These are phyloP conservation scores for Whitmania pigra DNA, from an alignment of 1,140 invertebrate species.

Conservation along the genomic window DNA sequence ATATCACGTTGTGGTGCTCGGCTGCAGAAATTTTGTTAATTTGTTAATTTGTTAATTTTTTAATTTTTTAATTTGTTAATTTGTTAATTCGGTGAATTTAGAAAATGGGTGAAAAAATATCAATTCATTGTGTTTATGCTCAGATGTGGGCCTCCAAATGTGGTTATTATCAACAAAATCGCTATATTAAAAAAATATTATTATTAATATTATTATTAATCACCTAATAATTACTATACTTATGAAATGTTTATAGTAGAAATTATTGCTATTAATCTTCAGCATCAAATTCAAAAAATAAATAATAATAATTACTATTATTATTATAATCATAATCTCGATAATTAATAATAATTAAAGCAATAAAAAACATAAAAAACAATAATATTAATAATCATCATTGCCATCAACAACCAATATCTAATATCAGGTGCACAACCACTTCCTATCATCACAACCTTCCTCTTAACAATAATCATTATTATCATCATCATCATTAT, in stretches of 20 bases:
- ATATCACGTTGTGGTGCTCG: constrained; percentile 55
- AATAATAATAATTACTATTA: neutral
- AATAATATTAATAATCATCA: constrained; percentile 42
- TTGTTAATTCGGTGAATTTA: too few relatives aligned
- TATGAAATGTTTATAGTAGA: neutral
- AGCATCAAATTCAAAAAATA: too few relatives aligned
- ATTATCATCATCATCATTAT: too few relatives aligned
- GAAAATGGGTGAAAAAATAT: neutral
- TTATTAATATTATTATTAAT: too few relatives aligned
- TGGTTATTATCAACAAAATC: neutral
- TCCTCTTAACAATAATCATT: too few relatives aligned
- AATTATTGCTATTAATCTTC: too few relatives aligned
- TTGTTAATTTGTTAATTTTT: constrained; percentile 19
- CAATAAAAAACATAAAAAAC: constrained; percentile 35
- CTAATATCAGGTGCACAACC: too few relatives aligned
- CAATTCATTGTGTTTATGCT: too few relatives aligned
- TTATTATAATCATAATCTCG: neutral
- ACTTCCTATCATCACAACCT: too few relatives aligned
- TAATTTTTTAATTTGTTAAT: neutral
- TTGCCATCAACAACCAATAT: neutral
- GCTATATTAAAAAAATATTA: too few relatives aligned
- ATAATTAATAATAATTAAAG: neutral
- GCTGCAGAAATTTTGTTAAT: constrained; percentile 45
- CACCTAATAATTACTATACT: neutral
- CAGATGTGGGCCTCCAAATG: too few relatives aligned